Percentiles rank a stretch among this genome's conserved stretches.
Conservation (phyloP, 2,888 invertebrate genomes). For the Erpobdella octoculata region DNA sequence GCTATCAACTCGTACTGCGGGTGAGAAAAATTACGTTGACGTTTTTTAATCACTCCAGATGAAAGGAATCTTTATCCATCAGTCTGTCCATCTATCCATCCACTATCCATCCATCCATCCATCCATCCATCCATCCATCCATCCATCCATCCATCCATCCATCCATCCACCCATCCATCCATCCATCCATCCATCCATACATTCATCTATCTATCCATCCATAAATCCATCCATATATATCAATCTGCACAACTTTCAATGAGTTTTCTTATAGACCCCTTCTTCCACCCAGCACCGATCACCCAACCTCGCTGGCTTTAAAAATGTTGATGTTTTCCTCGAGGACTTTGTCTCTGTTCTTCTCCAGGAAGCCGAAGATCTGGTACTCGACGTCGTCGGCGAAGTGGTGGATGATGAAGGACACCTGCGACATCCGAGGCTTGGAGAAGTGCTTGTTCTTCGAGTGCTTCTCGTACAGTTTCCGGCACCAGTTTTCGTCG, state of each 20-base stretch:
- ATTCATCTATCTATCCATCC: no score
- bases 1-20: slow-evolving; percentile 55
- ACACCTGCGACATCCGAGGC: slow-evolving; percentile 67
- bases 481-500: slow-evolving; percentile 82
- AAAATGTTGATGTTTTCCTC: slow-evolving; percentile 77
- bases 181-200: no score
- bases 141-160: not conserved
- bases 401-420: slow-evolving; percentile 88
- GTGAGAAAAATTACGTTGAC: no score
- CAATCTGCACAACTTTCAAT: not conserved
- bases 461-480: slow-evolving; percentile 73
- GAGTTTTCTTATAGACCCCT: not conserved
- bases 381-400: slow-evolving; percentile 91
- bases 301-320: slow-evolving; percentile 55
- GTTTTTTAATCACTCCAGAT: no score
- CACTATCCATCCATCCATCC: no score
- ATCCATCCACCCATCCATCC: no score
- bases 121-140: not conserved
- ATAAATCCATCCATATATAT: no score
- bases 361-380: slow-evolving; percentile 84
- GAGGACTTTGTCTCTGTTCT: slow-evolving; percentile 90
- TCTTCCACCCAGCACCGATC: not conserved
- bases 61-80: no score
- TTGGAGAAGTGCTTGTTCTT: slow-evolving; percentile 71
- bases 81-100: no score